Evolutionary conservation across 2,888 invertebrate species (phyloP).

Genomic region (Lamellibrachia columna): DNA sequence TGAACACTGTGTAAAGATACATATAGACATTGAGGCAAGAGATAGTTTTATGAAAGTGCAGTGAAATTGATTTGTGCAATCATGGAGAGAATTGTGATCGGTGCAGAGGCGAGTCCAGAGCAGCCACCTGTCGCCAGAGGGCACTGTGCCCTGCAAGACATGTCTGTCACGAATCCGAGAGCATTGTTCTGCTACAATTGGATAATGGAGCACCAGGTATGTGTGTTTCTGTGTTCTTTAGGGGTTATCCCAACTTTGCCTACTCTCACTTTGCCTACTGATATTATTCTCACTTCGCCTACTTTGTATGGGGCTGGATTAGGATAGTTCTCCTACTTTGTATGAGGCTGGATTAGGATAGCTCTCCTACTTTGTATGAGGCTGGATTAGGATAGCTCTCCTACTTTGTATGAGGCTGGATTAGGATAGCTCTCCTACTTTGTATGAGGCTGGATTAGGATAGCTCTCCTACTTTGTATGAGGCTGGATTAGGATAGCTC

Average conservation of each 20-base stretch:
- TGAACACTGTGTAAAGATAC: not conserved
- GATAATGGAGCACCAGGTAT: not conserved
- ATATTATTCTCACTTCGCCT: too few species aligned
- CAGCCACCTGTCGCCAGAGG: not conserved
- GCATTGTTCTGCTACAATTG: not conserved
- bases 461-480: too few species aligned
- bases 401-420: too few species aligned
- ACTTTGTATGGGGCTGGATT: too few species aligned
- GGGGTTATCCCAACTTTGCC: not conserved
- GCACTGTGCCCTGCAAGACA: not conserved
- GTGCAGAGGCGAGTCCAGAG: not conserved
- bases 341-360: too few species aligned
- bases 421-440: too few species aligned
- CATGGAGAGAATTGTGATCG: not conserved
- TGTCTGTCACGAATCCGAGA: not conserved
- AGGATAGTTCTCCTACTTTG: too few species aligned
- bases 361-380: too few species aligned
- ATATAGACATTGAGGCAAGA: not conserved
- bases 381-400: too few species aligned
- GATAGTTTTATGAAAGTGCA: not conserved
- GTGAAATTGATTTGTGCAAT: not conserved
- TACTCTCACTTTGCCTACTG: too few species aligned
- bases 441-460: too few species aligned
- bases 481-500: too few species aligned
- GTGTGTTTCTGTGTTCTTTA: not conserved